phyloP scores from a whole-genome alignment of 2,888 invertebrate species.

The Pseudeuparius sepicola region DNA sequence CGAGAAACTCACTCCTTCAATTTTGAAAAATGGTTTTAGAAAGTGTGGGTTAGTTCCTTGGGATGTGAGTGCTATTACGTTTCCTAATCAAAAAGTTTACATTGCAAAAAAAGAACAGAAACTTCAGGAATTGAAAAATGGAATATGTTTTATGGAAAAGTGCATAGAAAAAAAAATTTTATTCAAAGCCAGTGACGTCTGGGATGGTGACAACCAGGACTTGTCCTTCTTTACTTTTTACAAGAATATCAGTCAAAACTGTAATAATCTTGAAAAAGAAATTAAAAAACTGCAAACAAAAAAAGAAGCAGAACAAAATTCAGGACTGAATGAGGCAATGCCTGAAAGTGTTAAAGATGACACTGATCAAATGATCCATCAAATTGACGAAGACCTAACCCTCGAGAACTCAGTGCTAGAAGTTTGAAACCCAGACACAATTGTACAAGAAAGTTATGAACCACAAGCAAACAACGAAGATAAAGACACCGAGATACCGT shows the following conservation, averaged over 20 bases:
- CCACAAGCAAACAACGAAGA: no score
- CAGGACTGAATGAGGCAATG: no score
- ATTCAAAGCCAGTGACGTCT: background rate
- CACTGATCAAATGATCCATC: no score
- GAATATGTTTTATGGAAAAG: slow-evolving; percentile 1
- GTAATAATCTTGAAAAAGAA: background rate
- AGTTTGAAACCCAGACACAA: no score
- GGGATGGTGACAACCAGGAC: slow-evolving; percentile 3
- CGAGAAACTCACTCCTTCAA: background rate
- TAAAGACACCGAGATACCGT: no score
- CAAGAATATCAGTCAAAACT: background rate
- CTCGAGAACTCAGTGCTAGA: no score
- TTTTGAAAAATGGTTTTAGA: no score
- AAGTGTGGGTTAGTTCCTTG: slow-evolving; percentile 5
- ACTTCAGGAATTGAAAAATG: slow-evolving; percentile 5
- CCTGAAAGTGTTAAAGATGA: no score
- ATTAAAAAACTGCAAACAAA: slow-evolving; percentile 1
- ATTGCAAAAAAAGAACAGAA: no score
- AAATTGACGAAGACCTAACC: no score
- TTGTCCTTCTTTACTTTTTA: slow-evolving; percentile 3
- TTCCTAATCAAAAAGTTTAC: background rate
- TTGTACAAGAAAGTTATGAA: no score
- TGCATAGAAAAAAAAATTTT: background rate
- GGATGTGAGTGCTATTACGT: background rate
- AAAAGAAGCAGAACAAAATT: background rate